A percentile compares a stretch with the other conserved stretches of the same genome.
Evolutionary conservation across 2,113 vertebrate genomes (phyloP).

Genomic region (Elephantulus edwardii): DNA sequence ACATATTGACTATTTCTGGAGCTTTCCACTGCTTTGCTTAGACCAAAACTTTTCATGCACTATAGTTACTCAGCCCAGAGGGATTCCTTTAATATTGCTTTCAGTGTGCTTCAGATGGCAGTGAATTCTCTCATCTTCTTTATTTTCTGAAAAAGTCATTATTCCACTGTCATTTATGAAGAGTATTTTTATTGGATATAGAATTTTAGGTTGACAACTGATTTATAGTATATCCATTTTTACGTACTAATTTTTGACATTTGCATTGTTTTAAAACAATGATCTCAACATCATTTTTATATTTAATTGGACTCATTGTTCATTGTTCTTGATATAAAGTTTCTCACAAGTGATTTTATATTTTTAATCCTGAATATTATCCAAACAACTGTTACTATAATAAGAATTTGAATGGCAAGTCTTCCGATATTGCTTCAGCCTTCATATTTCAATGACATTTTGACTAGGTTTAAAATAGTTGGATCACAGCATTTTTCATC

Average conservation of each 20-base stretch:
- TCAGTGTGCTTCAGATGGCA: neutral
- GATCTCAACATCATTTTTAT: neutral
- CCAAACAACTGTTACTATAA: neutral
- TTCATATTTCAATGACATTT: constrained; percentile 32
- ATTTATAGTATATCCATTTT: neutral
- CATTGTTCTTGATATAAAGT: neutral
- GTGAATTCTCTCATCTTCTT: neutral
- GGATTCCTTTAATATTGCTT: neutral
- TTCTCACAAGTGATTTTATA: neutral
- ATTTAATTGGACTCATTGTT: neutral
- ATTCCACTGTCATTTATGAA: neutral
- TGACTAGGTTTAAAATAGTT: neutral
- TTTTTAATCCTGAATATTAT: neutral
- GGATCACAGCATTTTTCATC: neutral
- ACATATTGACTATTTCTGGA: neutral
- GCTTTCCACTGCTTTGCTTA: neutral
- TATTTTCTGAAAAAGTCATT: neutral
- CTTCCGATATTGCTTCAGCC: neutral
- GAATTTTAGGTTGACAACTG: neutral
- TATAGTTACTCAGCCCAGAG: neutral
- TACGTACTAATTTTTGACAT: neutral
- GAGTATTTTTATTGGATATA: neutral
- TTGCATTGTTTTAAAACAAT: neutral
- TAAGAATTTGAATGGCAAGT: neutral
- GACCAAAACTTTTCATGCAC: neutral